phyloP scores from a whole-genome alignment of 1,140 invertebrate species.

The Harpegnathos saltator region DNA sequence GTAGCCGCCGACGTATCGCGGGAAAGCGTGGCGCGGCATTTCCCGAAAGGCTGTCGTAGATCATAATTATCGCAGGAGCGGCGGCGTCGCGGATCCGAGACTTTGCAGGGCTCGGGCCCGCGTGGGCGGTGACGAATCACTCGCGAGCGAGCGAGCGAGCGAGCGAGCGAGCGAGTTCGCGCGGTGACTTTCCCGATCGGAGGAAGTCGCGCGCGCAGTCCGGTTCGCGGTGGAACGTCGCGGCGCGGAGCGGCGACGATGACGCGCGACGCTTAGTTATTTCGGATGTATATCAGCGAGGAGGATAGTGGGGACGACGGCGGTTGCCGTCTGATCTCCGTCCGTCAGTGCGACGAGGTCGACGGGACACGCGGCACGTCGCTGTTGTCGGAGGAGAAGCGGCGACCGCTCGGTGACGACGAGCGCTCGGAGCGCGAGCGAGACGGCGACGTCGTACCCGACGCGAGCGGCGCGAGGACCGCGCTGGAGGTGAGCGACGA shows the following conservation, averaged over 20 bases:
- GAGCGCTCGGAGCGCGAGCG: constrained; percentile 42
- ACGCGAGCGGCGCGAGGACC: constrained; percentile 46
- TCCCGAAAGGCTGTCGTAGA: constrained; percentile 26
- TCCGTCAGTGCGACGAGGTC: constrained; percentile 78
- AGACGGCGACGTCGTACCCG: constrained; percentile 9
- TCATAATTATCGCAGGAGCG: background rate
- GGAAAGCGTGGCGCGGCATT: constrained; percentile 3
- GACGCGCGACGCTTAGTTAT: constrained; percentile 72
- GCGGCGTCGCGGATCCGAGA: too few relatives aligned
- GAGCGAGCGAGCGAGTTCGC: too few relatives aligned
- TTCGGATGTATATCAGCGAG: constrained; percentile 83
- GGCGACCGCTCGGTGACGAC: constrained; percentile 20
- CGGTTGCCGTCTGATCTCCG: constrained; percentile 83
- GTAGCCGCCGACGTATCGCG: background rate
- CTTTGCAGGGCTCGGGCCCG: too few relatives aligned
- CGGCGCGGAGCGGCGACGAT: constrained; percentile 56
- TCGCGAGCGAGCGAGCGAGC: too few relatives aligned
- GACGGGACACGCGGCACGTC: constrained; percentile 65
- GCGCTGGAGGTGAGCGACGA: constrained; percentile 59
- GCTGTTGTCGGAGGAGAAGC: constrained; percentile 34
- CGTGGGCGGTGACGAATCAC: too few relatives aligned
- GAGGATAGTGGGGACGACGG: constrained; percentile 79
- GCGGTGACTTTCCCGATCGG: background rate
- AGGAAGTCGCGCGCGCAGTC: constrained; percentile 1
- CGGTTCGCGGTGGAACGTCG: constrained; percentile 45